Conservation (phyloP, 2,113 vertebrate genomes). For the Hippocampus comes region DNA sequence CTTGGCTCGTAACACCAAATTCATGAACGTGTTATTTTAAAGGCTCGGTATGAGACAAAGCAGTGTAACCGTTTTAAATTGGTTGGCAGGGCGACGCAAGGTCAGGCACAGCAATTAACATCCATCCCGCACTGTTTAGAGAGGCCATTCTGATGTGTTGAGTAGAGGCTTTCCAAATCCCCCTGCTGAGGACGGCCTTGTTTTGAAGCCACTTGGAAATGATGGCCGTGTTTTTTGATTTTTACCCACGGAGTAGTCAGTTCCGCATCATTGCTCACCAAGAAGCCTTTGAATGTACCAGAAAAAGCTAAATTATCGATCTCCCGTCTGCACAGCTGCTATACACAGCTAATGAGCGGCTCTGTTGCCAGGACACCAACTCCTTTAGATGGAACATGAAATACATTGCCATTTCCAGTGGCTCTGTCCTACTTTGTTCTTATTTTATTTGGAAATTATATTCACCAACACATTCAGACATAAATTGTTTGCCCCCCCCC, state of each 20-base stretch:
- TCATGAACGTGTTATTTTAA: constrained; percentile 22
- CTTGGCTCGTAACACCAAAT: neutral
- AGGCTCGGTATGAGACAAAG: constrained; percentile 20
- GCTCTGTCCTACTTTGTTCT: constrained; percentile 33
- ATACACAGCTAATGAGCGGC: constrained; percentile 31
- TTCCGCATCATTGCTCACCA: constrained; percentile 17
- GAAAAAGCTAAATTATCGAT: constrained; percentile 37
- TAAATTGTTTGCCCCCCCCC: too few relatives aligned
- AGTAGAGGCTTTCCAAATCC: constrained; percentile 23
- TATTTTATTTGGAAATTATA: constrained; percentile 15
- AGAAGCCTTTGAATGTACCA: neutral
- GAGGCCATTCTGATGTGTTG: constrained; percentile 30
- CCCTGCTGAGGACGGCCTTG: constrained; percentile 38
- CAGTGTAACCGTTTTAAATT: constrained; percentile 14
- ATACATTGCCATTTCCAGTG: constrained; percentile 30
- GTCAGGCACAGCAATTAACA: constrained; percentile 46
- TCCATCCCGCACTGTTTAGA: constrained; percentile 21
- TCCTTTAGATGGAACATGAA: constrained; percentile 39
- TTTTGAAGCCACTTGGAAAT: constrained; percentile 41
- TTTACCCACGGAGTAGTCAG: neutral
- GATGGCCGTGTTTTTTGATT: constrained; percentile 8
- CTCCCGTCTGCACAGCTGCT: constrained; percentile 19
- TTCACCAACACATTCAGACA: too few relatives aligned
- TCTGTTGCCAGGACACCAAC: constrained; percentile 59
- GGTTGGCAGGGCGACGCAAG: constrained; percentile 18